A percentile compares a stretch with the other conserved stretches of the same genome.
Evolutionary conservation across 1,140 invertebrate genomes (phyloP).

Genomic region (Trachymyrmex cornetzi): DNA sequence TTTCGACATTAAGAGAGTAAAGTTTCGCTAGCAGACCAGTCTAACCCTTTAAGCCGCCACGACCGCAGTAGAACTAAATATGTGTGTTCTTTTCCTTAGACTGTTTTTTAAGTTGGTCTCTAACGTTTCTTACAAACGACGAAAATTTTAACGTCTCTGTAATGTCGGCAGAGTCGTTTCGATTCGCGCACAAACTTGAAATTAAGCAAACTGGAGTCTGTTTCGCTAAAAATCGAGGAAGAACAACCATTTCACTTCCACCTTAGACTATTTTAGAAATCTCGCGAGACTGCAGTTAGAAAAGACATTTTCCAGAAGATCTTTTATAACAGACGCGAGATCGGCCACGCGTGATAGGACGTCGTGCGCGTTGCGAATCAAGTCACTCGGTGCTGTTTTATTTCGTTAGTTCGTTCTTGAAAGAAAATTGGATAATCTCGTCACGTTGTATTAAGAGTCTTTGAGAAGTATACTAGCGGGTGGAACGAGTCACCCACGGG

Average conservation of each 20-base stretch:
- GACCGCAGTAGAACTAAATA: constrained; percentile 17
- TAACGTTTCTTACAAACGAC: constrained; percentile 25
- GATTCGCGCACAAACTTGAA: constrained; percentile 20
- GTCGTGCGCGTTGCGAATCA: constrained; percentile 19
- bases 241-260: neutral
- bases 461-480: constrained; percentile 39
- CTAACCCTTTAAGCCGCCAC: constrained; percentile 50
- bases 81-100: neutral
- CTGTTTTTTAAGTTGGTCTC: neutral
- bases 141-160: constrained; percentile 35
- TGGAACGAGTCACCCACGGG: constrained; percentile 25
- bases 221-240: constrained; percentile 14
- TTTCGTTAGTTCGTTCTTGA: constrained; percentile 38
- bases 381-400: constrained; percentile 22
- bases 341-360: neutral
- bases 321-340: neutral
- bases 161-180: constrained; percentile 9
- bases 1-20: constrained; percentile 48
- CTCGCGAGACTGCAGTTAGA: constrained; percentile 35
- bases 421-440: constrained; percentile 58
- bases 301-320: constrained; percentile 14
- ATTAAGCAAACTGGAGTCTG: constrained; percentile 30
- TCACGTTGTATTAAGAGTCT: constrained; percentile 63
- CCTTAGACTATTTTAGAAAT: constrained; percentile 32
- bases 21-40: constrained; percentile 24